These are phyloP conservation scores for Macaca mulatta DNA, from an alignment of 2,113 vertebrate species.

Conservation along the genomic window DNA sequence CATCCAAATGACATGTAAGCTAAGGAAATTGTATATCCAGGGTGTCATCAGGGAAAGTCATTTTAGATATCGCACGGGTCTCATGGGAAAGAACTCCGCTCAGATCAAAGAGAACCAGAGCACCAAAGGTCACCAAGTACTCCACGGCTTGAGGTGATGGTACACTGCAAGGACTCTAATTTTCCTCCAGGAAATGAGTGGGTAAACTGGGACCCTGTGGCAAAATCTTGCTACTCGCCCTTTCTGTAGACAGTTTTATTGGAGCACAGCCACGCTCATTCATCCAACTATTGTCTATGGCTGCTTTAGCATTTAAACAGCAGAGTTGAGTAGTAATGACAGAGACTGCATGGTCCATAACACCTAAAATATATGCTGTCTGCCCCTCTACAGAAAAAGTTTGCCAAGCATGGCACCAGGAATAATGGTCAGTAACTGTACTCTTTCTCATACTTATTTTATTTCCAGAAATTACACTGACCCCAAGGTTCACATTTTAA, in stretches of 20 bases:
- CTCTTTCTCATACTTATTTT: conserved; percentile 33
- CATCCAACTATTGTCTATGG: not conserved
- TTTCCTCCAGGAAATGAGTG: not conserved
- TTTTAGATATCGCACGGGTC: not conserved
- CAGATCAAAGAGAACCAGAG: not conserved
- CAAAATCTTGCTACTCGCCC: not conserved
- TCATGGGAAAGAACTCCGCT: not conserved
- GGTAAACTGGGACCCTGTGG: not conserved
- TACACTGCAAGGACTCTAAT: not conserved
- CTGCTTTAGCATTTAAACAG: conserved; percentile 1
- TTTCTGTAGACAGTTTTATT: not conserved
- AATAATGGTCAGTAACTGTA: not conserved
- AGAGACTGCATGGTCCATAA: not conserved
- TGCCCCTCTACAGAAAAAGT: not conserved
- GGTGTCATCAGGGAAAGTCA: not conserved
- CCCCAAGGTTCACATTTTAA: conserved; percentile 40
- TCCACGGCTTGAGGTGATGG: not conserved
- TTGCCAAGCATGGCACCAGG: not conserved
- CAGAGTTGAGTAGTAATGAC: not conserved
- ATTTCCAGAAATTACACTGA: conserved; percentile 49
- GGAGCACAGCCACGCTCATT: not conserved
- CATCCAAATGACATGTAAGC: not conserved
- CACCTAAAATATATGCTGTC: not conserved
- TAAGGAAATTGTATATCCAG: not conserved
- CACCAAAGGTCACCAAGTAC: not conserved